Evolutionary conservation across 2,113 vertebrate species (phyloP), one percentile per base, ranked within the genome.

Genomic region (Orycteropus afer): DNA sequence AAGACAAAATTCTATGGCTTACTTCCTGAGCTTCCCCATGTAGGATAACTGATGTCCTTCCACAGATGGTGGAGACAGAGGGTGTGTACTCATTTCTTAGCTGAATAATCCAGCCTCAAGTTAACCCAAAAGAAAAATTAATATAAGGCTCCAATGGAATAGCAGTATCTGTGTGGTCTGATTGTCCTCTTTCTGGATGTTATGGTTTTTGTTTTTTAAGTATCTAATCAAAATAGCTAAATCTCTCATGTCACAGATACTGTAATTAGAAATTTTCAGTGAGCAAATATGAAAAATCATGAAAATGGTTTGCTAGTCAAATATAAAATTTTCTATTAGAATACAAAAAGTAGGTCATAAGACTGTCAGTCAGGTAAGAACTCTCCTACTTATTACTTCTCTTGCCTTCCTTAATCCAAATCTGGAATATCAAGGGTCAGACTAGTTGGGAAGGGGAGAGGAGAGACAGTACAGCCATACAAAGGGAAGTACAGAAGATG

Each of bases 391-490:
- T 7, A 42, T 15, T 29, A 27, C 11, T 17, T 61, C 3, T 9
- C 59, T 34, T 49, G 34, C 59, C 32, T 27, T 32, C 63, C 53
- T 6, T 6, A 25, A 49, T 22, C 32, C 42, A 34, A 25, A 57
- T 15, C 55, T 34, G 47, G 25, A 73, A 13, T 8, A 63, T 51
- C 27, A 22, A 34, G 15, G 37, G 82, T 7, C n/a, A n/a, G 29
- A 14, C 22, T 32, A 0, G 3, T 0, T 55, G 1, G 25, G 1
- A 17, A 14, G 12, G 25, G 1, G 34, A 57, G 14, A 73, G 27
- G 47, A 82, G 76, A 86, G 32, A 55, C 55, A 37, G 13, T 2
- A 17, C 27, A 71, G 34, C 6, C 37, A 51, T 27, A 13, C 40
- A 67, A 5, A 5, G 5, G 9, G 13, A 69, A 29, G 25, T 0